Percentiles rank a stretch among this genome's conserved stretches.
phyloP scores from a whole-genome alignment of 2,888 invertebrate species.

The Nephrotoma appendiculata region DNA sequence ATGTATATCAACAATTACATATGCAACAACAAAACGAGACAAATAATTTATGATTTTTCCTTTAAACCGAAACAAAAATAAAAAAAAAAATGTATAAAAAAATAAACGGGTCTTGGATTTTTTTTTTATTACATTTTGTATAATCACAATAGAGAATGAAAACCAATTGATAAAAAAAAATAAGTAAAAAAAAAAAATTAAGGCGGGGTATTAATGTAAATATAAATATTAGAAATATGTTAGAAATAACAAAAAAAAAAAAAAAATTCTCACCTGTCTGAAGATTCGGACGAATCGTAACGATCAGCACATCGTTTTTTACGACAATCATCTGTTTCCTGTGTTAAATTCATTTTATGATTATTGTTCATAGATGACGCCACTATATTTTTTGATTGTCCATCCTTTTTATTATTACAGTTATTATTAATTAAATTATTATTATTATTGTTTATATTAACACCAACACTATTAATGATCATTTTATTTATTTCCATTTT shows the following conservation, averaged over 20 bases:
- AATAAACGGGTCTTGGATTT: not conserved
- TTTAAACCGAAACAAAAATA: not conserved
- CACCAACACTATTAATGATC: constrained; percentile 1
- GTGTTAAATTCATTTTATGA: constrained; percentile 4
- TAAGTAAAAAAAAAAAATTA: not conserved
- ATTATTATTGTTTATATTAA: not conserved
- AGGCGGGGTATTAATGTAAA: not conserved
- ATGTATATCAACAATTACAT: not conserved
- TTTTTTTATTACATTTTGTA: not conserved
- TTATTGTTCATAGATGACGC: not conserved
- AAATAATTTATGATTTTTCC: not conserved
- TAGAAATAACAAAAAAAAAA: not conserved
- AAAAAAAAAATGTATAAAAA: not conserved
- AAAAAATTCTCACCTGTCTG: constrained; percentile 66
- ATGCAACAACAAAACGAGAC: not conserved
- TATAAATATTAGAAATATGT: not conserved
- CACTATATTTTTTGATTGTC: constrained; percentile 1
- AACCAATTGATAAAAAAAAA: not conserved
- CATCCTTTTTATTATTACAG: not conserved
- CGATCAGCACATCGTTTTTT: constrained; percentile 80
- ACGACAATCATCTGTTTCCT: constrained; percentile 42
- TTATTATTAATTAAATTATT: not conserved
- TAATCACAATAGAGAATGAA: not conserved
- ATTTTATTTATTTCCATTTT: not conserved
- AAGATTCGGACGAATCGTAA: constrained; percentile 87